Base-by-base conservation (phyloP, 2,888 invertebrate genomes). In the Vesta saturnalis region DNA sequence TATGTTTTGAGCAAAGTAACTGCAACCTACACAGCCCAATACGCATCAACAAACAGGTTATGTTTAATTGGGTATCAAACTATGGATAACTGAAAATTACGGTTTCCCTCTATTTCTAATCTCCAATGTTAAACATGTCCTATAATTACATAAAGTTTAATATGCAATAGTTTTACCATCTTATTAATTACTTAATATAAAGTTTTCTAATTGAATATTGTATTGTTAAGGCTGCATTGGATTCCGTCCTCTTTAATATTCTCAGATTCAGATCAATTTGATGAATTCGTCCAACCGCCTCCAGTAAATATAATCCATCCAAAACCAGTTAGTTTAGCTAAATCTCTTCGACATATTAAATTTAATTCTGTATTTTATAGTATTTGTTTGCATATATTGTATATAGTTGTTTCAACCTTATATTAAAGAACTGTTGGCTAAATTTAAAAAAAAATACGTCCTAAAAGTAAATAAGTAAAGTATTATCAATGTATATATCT, bases 281-380 rank as follows among this genome's bases (percentile, higher is more conserved):
- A 91, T 80, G 89, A 88, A 74, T 85, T 90, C 74, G 87, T 89
- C 77, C 89, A 89, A 72, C 90, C 90, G 52, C 90, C 90, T 60
- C 90, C 90, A 64, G 90, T 90, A 67, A 90, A 90, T 81, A 90
- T 91, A 79, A 86, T 90, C 77, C 90, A 91, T 84, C 90, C 90
- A 57, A 88, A 89, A 77, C 90, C 90, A 71, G 81, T 84, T 78
- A 82, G 79, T 78, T 71, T 74, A 74, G 81, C 82, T 72, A 78
- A 77, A 69, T 75, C 77, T 67, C 73, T 78, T 62, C 74, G 73
- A 62, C 69, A 60, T 64, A 65, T 75, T 61, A 67, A 73, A 72
- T 72, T 74, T 62, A 70, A 58, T 76, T 63, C 62, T 73, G 19
- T 73, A 72, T 59, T 59, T 75, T 60, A 68, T 59, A 60, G 73